Conservation (phyloP, 2,888 invertebrate genomes). For the Leptura quadrifasciata region DNA sequence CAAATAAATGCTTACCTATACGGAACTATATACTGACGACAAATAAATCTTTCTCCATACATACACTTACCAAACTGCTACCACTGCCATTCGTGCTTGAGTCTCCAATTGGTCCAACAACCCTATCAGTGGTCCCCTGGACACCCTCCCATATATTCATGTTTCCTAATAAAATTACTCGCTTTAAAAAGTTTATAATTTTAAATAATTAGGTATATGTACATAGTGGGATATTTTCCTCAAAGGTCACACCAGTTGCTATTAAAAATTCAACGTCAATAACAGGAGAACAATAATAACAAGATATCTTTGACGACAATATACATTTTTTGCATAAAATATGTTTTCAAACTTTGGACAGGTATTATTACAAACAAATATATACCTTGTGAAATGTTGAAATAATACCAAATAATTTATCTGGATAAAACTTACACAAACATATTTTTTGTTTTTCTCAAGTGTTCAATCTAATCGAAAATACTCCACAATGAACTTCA, state of each 20-base stretch:
- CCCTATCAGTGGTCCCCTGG: neutral
- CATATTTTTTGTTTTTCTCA: no score
- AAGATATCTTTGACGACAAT: no score
- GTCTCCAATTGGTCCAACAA: neutral
- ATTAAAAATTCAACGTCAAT: no score
- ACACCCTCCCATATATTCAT: neutral
- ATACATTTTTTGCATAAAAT: no score
- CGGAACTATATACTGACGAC: neutral
- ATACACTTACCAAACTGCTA: constrained; percentile 2
- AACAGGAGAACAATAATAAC: no score
- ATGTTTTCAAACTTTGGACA: no score
- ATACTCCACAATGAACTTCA: neutral
- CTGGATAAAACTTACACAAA: no score
- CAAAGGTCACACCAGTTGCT: neutral
- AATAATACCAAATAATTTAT: no score
- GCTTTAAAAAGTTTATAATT: neutral
- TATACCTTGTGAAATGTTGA: no score
- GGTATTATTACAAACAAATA: no score
- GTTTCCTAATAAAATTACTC: neutral
- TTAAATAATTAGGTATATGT: neutral
- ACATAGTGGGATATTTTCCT: neutral
- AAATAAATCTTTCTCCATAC: neutral
- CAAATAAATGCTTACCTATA: neutral
- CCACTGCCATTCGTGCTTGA: neutral
- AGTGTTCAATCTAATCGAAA: neutral